Base-by-base conservation (phyloP, 1,140 invertebrate species). In the Aphidius gifuensis region DNA sequence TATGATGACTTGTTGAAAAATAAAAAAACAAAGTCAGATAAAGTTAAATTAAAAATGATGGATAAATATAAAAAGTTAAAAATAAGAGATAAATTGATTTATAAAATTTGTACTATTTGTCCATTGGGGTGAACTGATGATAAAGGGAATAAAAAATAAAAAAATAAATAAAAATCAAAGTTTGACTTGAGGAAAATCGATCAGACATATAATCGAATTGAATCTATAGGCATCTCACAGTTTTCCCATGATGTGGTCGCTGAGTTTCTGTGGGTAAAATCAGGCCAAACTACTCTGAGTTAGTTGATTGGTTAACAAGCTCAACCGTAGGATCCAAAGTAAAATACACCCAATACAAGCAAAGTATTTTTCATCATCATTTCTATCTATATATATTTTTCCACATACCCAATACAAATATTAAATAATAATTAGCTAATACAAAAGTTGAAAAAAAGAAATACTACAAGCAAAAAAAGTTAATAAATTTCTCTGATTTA, bases 241-340 rank as follows among this genome's bases (percentile, higher is more conserved):
- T 58, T 47, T 48, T 45, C 9, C 8, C 43, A 38, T 5, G 39
- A 47, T 47, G 43, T 58, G 50, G 39, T 32, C 55, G 47, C 40
- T 50, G 45, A 58, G 43, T 8, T 56, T 51, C 16, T 32, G 39
- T 32, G 47, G 21, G 7, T 50, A 43, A 51, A 62, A 66, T 48
- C 46, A 39, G 62, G 58, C 42, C 62, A 56, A 64, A 64, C 62
- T 64, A 64, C 56, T 60, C 62, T n/a, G 47, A 69, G 64, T 68
- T 69, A 23, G 59, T 49, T 59, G 70, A 71, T 72, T 68, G 64
- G 67, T 61, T 70, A 71, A 73, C 66, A 69, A 72, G 62, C 62
- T 64, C 43, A 58, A 54, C 45, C 8, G 23, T 38, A 32, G 45
- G 23, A 32, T 32, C 4, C 23, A 32, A 32, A 32, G 23, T 32